phyloP scores from a whole-genome alignment of 2,113 vertebrate species.

The Peromyscus polionotus region DNA sequence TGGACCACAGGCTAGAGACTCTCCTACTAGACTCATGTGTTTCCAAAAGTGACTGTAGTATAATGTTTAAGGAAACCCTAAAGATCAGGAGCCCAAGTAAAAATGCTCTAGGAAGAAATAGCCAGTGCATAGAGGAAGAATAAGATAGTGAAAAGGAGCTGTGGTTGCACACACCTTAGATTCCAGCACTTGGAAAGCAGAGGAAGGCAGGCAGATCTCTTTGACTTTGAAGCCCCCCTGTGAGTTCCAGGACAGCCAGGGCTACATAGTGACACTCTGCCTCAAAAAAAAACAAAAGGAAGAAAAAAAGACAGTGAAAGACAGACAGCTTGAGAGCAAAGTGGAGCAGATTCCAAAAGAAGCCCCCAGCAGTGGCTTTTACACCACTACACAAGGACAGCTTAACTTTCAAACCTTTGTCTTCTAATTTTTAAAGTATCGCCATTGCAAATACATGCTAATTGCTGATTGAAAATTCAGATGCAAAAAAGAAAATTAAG shows the following conservation, averaged over 20 bases:
- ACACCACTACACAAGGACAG: neutral
- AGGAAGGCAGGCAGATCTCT: neutral
- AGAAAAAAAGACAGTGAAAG: neutral
- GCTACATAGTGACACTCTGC: neutral
- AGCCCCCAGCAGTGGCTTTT: neutral
- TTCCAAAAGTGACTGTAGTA: fast-evolving
- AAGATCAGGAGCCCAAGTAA: neutral
- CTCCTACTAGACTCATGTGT: fast-evolving
- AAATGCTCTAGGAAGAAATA: neutral
- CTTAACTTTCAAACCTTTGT: too few relatives aligned
- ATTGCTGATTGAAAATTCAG: neutral
- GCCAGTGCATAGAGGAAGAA: fast-evolving
- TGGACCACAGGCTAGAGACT: neutral
- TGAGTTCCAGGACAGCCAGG: neutral
- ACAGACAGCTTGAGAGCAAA: too few relatives aligned
- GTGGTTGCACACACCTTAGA: neutral
- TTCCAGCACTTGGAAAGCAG: neutral
- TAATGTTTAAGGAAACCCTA: neutral
- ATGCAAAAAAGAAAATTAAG: neutral
- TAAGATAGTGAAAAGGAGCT: fast-evolving
- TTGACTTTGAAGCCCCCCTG: neutral
- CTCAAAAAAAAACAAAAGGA: neutral
- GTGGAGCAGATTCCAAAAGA: neutral
- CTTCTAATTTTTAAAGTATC: neutral
- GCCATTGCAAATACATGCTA: neutral